Percentiles rank a stretch among this genome's conserved stretches.
Conservation (phyloP, 2,797 vertebrate species). For the Pelodytes ibericus region DNA sequence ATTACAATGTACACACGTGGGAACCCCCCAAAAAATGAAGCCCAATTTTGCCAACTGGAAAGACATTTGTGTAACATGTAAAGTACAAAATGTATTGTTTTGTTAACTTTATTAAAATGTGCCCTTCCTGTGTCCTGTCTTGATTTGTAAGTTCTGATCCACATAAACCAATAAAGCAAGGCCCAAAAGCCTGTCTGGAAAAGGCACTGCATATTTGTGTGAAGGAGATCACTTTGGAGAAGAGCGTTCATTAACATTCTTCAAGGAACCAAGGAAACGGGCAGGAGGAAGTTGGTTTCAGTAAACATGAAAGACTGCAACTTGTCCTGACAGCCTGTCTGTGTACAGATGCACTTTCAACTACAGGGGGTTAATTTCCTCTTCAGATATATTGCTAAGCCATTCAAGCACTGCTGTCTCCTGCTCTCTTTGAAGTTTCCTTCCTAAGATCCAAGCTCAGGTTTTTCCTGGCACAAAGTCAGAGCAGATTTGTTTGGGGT, state of each 20-base stretch:
- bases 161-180: constrained; percentile 1
- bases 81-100: no score
- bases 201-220: not conserved
- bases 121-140: not conserved
- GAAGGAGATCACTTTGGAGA: constrained; percentile 2
- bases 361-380: constrained; percentile 32
- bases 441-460: constrained; percentile 12
- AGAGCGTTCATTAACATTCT: constrained; percentile 8
- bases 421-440: constrained; percentile 33
- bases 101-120: not conserved
- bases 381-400: constrained; percentile 30
- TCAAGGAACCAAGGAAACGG: constrained; percentile 25
- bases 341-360: constrained; percentile 25
- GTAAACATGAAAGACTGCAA: constrained; percentile 38
- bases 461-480: constrained; percentile 6
- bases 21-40: no score
- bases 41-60: no score
- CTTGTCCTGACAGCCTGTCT: constrained; percentile 37
- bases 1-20: no score
- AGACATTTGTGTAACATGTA: no score
- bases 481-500: constrained; percentile 10
- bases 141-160: constrained; percentile 20
- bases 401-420: constrained; percentile 39
- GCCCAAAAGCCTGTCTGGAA: constrained; percentile 13
- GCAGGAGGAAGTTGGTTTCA: constrained; percentile 19